Evolutionary conservation across 2,113 vertebrate genomes (phyloP), one percentile per base, ranked within the genome.

Genomic region (Seriola dumerili): DNA sequence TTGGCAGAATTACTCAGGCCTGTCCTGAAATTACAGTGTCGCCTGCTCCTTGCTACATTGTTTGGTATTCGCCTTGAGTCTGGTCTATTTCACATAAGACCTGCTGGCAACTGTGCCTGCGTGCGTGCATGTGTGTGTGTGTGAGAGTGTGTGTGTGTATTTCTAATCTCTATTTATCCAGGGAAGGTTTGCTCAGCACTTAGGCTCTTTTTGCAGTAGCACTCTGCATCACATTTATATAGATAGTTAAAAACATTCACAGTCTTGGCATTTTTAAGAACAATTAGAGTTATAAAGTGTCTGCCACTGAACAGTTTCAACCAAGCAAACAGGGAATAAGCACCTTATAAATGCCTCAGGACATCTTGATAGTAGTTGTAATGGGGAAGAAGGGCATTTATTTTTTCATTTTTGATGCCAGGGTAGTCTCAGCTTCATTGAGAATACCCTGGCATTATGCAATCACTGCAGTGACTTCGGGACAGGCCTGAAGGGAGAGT

Each of bases 141-240:
- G 29, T 29, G 29, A 2, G 25, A 25, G 25, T 25, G 25, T 29
- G 29, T 29, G 71, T 55, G 46, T 66, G 58, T 66, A 44, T 80
- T 80, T 84, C 54, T 89, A 84, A 89, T 92, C 88, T 88, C 72
- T 75, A 83, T 89, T 93, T 87, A 90, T 89, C 85, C 80, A 72
- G 83, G 25, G 54, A 87, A 72, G 48, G 76, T 88, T 82, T 83
- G 76, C 86, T 92, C 84, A 91, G 91, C 86, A 90, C 64, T 87
- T 36, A 12, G 63, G 61, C 58, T 85, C 62, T 85, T 82, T 84
- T 71, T 38, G 71, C 71, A 46, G 76, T n/a, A 64, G 71, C 70
- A 42, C 67, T 64, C 64, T 29, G 72, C 52, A 48, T 11, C 78
- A 59, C 50, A 64, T 73, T 71, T 90, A 54, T 62, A 59, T 10